Evolutionary conservation across 2,113 vertebrate species (phyloP).

Genomic region (Passer domesticus): DNA sequence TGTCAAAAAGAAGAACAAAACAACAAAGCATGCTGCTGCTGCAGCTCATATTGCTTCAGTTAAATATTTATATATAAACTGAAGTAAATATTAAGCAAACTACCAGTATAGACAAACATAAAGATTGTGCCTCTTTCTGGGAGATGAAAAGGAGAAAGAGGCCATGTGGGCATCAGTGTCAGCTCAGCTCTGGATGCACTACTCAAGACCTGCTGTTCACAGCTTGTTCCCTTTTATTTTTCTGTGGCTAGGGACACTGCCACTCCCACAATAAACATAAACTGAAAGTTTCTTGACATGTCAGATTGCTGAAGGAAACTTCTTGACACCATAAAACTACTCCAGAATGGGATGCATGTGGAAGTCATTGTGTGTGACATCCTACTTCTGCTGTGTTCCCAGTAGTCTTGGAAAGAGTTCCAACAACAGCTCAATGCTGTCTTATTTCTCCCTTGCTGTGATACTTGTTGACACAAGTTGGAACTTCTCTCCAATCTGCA

Average conservation of each 20-base stretch:
- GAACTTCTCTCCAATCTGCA: neutral
- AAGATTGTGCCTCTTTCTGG: neutral
- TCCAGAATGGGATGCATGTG: neutral
- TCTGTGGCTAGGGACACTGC: neutral
- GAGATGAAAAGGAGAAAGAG: neutral
- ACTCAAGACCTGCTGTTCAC: neutral
- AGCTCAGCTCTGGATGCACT: neutral
- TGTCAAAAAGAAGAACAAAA: neutral
- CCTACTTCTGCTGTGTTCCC: neutral
- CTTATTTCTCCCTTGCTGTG: neutral
- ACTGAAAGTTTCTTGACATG: neutral
- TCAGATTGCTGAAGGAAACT: neutral
- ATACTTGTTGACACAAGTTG: neutral
- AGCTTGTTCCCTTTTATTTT: neutral
- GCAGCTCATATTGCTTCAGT: neutral
- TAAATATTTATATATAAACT: neutral
- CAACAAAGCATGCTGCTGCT: neutral
- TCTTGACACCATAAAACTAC: neutral
- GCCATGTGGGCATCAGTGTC: neutral
- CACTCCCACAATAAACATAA: neutral
- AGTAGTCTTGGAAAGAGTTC: neutral
- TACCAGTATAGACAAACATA: neutral
- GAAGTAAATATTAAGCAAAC: neutral
- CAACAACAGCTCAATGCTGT: neutral
- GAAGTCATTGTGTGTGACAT: neutral